Evolutionary conservation across 2,888 invertebrate species (phyloP).

Genomic region (Saturnia japonica): DNA sequence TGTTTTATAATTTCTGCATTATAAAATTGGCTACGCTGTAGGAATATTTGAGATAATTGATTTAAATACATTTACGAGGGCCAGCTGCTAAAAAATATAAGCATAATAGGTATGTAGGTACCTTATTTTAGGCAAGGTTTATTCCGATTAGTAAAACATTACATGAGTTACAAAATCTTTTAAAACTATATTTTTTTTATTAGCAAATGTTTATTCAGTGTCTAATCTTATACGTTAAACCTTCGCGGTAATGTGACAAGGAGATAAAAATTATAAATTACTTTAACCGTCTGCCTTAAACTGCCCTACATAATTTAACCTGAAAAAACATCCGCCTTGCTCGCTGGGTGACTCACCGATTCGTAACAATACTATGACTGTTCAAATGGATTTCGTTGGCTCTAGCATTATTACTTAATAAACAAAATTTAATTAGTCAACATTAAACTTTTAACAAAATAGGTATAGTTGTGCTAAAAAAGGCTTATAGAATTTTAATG

Average conservation of each 20-base stretch:
- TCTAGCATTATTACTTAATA: conserved; percentile 20
- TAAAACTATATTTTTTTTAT: not conserved
- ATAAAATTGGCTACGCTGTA: not conserved
- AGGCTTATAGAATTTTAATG: not conserved
- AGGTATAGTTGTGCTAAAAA: not conserved
- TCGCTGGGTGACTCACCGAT: conserved; percentile 42
- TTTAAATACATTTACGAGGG: not conserved
- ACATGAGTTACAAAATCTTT: not conserved
- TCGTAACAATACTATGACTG: conserved; percentile 39
- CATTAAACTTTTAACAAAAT: not conserved
- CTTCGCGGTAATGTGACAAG: conserved; percentile 30
- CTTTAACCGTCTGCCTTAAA: conserved; percentile 45
- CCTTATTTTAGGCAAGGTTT: not conserved
- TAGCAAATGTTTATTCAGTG: conserved; percentile 4
- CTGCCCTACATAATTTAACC: conserved; percentile 62
- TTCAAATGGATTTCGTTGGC: conserved; percentile 36
- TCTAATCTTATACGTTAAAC: conserved; percentile 19
- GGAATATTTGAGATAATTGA: too few species aligned
- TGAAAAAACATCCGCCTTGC: conserved; percentile 61
- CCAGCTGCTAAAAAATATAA: too few species aligned
- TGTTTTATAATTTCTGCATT: not conserved
- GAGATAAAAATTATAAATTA: conserved; percentile 53
- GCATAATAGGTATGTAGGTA: too few species aligned
- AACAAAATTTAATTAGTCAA: not conserved
- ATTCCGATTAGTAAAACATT: not conserved